Evolutionary conservation across 2,888 invertebrate genomes (phyloP), one percentile per base, ranked within the genome.

Genomic region (Venustoraphidia nigricollis): DNA sequence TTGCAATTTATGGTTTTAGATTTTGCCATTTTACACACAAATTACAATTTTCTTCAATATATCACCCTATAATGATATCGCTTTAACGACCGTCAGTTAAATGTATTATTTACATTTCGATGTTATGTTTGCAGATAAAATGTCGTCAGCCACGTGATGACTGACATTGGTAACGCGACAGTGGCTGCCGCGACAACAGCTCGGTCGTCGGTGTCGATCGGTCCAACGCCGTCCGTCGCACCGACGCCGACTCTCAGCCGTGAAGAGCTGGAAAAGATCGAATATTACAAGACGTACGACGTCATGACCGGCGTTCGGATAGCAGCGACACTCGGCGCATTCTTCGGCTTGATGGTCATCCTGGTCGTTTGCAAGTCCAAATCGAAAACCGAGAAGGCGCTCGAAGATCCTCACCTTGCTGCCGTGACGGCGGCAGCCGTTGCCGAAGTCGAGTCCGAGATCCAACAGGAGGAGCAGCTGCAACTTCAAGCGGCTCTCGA

Each of bases 271-370:
- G 75, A 81, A 59, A 81, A 83, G 60, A 75, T 81, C 59, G 85
- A 86, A 64, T 91, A 87, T 70, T 90, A 88, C 73, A 82, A 83
- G 59, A 87, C 89, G 37, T 93, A 93, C 70, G 90, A 92, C 74
- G 86, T 86, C 66, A 91, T 90, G 90, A 92, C 91, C 59, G 92
- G 92, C 55, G 81, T 92, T 54, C 79, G 91, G 55, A 92, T 92
- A 67, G 92, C 92, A 57, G 87, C 87, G 57, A 92, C 92, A 3
- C 73, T 93, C 46, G 90, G 91, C 59, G 89, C 89, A 58, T 90
- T 92, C 69, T 92, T 92, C 69, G 83, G 86, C 53, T 74, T 92
- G 60, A 91, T 92, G 84, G 89, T 91, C 44, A 81, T 92, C 64
- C 76, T 92, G 62, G 85, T 93, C 58, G 79, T 92, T 54, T 92